phyloP scores from a whole-genome alignment of 2,797 vertebrate genomes.

The Pogoniulus pusillus region DNA sequence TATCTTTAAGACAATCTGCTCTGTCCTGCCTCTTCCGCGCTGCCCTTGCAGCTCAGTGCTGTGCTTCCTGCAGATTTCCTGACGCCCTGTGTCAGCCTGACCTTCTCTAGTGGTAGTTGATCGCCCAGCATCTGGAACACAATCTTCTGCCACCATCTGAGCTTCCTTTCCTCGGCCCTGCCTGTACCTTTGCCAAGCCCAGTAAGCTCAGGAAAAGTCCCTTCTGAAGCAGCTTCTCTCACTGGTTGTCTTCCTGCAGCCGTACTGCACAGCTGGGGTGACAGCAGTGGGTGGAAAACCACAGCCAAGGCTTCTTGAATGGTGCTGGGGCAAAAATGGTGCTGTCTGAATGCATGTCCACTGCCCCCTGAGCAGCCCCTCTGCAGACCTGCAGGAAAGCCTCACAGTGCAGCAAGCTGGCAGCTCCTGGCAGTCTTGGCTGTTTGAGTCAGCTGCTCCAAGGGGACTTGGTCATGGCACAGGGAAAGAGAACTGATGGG shows the following conservation, averaged over 20 bases:
- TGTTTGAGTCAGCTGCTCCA: not conserved
- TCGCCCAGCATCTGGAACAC: not conserved
- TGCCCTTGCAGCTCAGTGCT: not conserved
- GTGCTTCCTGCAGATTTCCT: conserved; percentile 3
- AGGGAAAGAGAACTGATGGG: not conserved
- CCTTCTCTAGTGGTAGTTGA: not conserved
- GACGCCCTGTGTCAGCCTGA: not conserved
- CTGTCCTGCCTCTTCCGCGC: not conserved
- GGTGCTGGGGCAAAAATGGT: not conserved
- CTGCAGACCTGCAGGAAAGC: not conserved
- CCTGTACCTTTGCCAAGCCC: not conserved
- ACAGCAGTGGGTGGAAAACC: not conserved
- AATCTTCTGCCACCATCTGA: not conserved
- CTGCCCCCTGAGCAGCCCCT: not conserved
- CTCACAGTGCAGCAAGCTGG: not conserved
- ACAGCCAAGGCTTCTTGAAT: not conserved
- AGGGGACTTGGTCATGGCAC: not conserved
- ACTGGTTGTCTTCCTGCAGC: not conserved
- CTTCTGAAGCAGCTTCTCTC: not conserved
- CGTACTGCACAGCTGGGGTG: not conserved
- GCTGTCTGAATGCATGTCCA: not conserved
- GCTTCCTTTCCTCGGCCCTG: not conserved
- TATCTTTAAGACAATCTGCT: not conserved
- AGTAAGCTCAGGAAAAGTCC: not conserved
- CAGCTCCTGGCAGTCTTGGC: not conserved